Conservation (phyloP, 2,888 invertebrate species). For the Achlya flavicornis region DNA sequence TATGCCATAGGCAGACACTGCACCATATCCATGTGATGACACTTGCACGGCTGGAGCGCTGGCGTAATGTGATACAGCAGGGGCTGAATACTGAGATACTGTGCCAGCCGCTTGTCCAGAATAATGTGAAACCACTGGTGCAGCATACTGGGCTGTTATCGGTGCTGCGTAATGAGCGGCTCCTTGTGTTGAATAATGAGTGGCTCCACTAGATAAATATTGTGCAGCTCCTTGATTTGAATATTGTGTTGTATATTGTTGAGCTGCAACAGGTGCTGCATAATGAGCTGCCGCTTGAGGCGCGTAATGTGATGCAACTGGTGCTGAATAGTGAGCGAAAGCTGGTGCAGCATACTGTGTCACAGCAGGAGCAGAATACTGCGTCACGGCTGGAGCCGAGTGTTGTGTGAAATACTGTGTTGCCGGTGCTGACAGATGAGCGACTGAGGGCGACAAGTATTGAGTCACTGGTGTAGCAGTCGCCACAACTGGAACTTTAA, state of each 20-base stretch:
- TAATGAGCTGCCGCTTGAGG: conserved; percentile 42
- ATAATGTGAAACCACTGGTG: conserved; percentile 30
- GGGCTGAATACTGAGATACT: conserved; percentile 29
- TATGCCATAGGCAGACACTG: conserved; percentile 39
- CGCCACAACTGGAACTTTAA: conserved; percentile 24
- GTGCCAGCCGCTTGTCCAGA: conserved; percentile 26
- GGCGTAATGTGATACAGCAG: conserved; percentile 23
- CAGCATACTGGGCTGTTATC: conserved; percentile 37
- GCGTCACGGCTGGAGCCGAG: conserved; percentile 26
- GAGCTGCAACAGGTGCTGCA: conserved; percentile 28
- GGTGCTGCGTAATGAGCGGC: conserved; percentile 54
- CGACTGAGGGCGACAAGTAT: conserved; percentile 37
- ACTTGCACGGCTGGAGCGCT: conserved; percentile 26
- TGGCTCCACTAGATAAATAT: conserved; percentile 16
- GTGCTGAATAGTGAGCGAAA: conserved; percentile 28
- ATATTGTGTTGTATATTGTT: conserved; percentile 25
- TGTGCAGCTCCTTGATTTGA: conserved; percentile 25
- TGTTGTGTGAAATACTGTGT: conserved; percentile 42
- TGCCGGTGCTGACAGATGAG: conserved; percentile 38
- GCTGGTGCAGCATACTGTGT: conserved; percentile 44
- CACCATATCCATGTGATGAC: conserved; percentile 36
- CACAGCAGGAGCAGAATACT: conserved; percentile 32
- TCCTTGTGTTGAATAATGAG: conserved; percentile 55
- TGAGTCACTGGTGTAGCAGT: conserved; percentile 38
- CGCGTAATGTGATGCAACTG: conserved; percentile 37